Evolutionary conservation across 2,888 invertebrate genomes (phyloP).

Genomic region (Acanthoscelides obtectus): DNA sequence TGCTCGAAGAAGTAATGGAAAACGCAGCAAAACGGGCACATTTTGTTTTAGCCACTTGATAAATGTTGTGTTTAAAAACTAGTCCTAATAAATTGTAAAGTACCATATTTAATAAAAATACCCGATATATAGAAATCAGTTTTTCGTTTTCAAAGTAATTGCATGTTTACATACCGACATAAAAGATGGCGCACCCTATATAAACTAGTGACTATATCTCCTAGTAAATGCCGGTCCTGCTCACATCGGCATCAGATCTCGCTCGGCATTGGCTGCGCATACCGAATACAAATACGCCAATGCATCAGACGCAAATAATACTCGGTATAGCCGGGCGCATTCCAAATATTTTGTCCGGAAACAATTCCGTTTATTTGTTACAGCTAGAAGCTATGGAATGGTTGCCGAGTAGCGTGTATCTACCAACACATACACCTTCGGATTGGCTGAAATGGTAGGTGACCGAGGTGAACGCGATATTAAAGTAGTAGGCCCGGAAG

Average conservation of each 20-base stretch:
- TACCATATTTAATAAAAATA: too few relatives aligned
- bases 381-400: background rate
- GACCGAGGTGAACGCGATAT: background rate
- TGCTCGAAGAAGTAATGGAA: too few relatives aligned
- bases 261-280: background rate
- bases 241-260: background rate
- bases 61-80: too few relatives aligned
- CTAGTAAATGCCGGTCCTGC: background rate
- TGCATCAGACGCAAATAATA: background rate
- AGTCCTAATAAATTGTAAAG: too few relatives aligned
- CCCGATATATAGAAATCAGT: too few relatives aligned
- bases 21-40: too few relatives aligned
- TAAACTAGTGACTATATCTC: too few relatives aligned
- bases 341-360: background rate
- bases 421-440: background rate
- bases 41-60: too few relatives aligned
- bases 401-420: background rate
- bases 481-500: background rate
- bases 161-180: too few relatives aligned
- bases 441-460: background rate
- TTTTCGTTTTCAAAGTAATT: too few relatives aligned
- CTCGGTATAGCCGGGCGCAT: background rate
- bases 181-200: too few relatives aligned
- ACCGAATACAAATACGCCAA: background rate
- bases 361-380: background rate